Percentiles rank a stretch among this genome's conserved stretches.
Evolutionary conservation across 1,140 invertebrate genomes (phyloP).

Genomic region (Mycetomoellerius zeteki): DNA sequence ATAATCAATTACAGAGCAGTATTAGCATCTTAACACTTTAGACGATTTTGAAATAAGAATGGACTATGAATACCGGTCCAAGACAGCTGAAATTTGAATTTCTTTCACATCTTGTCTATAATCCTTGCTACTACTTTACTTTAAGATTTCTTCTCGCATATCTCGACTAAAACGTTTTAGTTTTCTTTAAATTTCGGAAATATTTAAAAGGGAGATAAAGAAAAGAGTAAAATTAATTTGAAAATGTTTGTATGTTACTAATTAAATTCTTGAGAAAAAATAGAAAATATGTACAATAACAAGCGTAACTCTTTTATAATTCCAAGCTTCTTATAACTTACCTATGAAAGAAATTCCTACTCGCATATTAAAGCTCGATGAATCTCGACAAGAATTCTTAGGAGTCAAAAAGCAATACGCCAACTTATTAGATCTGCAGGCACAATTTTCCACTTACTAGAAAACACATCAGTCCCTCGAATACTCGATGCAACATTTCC

Average conservation of each 20-base stretch:
- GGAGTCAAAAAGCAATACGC: conserved; percentile 31
- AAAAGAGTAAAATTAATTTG: neutral
- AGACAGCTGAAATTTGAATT: too few relatives aligned
- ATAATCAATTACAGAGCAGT: too few relatives aligned
- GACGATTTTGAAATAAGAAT: too few relatives aligned
- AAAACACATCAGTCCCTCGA: conserved; percentile 13
- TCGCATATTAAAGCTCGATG: conserved; percentile 29
- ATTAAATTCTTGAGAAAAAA: conserved; percentile 19
- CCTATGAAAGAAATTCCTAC: neutral
- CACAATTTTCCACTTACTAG: conserved; percentile 51
- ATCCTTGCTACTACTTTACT: too few relatives aligned
- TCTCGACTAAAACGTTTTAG: neutral
- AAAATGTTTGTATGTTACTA: neutral
- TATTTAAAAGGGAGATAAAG: neutral
- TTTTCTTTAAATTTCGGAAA: neutral
- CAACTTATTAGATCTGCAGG: conserved; percentile 43
- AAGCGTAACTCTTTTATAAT: conserved; percentile 4
- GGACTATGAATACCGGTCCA: too few relatives aligned
- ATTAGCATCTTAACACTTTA: too few relatives aligned
- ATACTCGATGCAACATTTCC: conserved; percentile 9
- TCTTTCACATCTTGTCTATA: too few relatives aligned
- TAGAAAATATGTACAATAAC: neutral
- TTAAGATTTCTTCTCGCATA: neutral
- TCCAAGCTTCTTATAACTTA: conserved; percentile 9
- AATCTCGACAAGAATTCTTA: conserved; percentile 20